phyloP scores from a whole-genome alignment of 2,888 invertebrate species.

The Terebella lapidaria region DNA sequence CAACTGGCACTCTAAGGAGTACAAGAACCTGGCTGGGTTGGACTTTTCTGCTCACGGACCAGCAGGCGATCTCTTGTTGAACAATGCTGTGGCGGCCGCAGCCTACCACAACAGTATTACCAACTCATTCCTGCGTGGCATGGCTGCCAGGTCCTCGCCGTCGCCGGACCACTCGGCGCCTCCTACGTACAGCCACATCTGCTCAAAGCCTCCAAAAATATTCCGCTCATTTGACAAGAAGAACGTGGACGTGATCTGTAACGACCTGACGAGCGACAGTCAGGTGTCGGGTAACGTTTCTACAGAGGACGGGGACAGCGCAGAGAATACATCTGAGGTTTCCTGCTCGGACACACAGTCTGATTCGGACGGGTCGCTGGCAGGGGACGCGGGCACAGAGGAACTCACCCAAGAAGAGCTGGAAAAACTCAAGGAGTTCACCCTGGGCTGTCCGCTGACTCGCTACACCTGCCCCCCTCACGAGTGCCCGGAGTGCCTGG shows the following conservation, averaged over 20 bases:
- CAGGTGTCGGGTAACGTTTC: neutral
- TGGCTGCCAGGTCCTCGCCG: constrained; percentile 2
- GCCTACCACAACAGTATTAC: neutral
- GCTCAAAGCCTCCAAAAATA: neutral
- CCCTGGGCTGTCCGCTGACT: constrained; percentile 42
- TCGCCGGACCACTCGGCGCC: neutral
- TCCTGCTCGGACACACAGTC: neutral
- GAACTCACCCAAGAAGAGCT: constrained; percentile 34
- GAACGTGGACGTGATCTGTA: constrained; percentile 48
- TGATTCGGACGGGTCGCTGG: neutral
- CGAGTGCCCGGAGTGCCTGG: constrained; percentile 42
- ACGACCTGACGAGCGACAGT: constrained; percentile 32
- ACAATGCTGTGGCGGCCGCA: constrained; percentile 11
- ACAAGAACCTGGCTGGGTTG: neutral
- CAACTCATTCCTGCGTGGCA: neutral
- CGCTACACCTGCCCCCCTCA: constrained; percentile 41
- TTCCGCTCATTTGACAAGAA: constrained; percentile 29
- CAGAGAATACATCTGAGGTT: neutral
- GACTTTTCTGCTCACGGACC: neutral
- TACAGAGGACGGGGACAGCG: neutral
- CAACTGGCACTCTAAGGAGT: neutral
- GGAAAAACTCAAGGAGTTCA: constrained; percentile 38
- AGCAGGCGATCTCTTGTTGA: neutral
- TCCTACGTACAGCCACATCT: neutral
- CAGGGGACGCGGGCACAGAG: neutral